Percentiles rank a stretch among this genome's conserved stretches.
These are phyloP conservation scores for Drosophila repletoides DNA, from an alignment of 1,140 invertebrate species.

Conservation along the genomic window DNA sequence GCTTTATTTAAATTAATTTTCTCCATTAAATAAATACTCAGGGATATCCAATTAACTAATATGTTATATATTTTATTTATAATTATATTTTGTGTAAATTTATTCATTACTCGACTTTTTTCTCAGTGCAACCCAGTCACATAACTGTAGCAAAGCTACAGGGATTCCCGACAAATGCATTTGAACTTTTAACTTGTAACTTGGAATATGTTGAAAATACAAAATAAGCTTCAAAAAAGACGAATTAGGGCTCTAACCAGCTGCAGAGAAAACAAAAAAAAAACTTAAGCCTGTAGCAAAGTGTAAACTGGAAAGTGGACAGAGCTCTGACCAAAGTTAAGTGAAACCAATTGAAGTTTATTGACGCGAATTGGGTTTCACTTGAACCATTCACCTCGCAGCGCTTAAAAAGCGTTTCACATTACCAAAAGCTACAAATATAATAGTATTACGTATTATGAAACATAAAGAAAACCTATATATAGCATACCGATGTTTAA, in stretches of 20 bases:
- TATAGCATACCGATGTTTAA: too few relatives aligned
- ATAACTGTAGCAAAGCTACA: too few relatives aligned
- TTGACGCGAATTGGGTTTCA: conserved; percentile 75
- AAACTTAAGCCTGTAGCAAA: neutral
- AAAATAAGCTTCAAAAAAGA: neutral
- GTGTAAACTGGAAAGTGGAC: neutral
- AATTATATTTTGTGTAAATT: neutral
- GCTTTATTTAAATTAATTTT: too few relatives aligned
- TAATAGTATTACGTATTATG: too few relatives aligned
- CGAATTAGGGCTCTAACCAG: neutral
- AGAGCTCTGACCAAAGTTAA: conserved; percentile 49
- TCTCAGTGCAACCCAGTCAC: too few relatives aligned
- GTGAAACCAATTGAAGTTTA: conserved; percentile 82
- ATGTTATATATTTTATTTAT: neutral
- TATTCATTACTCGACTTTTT: neutral
- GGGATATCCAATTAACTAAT: neutral
- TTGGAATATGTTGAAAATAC: neutral
- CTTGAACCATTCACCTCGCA: conserved; percentile 58
- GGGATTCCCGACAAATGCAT: conserved; percentile 64
- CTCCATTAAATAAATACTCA: too few relatives aligned
- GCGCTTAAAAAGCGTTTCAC: conserved; percentile 45
- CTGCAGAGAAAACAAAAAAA: neutral
- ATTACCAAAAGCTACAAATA: conserved; percentile 45
- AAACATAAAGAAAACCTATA: too few relatives aligned
- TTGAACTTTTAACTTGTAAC: conserved; percentile 27